Conservation (phyloP, 1,140 invertebrate genomes). For the Chionoecetes opilio region DNA sequence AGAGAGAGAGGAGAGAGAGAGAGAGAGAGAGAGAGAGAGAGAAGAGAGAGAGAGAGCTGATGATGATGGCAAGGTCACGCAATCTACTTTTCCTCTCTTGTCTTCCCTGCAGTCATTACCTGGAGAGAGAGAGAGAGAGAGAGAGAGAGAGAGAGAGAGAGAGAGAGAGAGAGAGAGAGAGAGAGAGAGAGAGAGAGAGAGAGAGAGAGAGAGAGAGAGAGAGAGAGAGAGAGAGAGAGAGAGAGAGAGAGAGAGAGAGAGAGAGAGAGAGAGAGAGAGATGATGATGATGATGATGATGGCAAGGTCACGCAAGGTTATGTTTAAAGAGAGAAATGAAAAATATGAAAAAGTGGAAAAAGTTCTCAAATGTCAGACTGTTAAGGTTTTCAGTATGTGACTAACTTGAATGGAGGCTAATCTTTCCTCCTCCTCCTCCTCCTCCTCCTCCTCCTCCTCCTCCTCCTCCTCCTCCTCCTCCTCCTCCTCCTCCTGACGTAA, state of each 20-base stretch:
- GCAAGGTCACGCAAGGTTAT: too few species aligned
- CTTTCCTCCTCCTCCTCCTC: too few species aligned
- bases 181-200: slow-evolving; percentile 31
- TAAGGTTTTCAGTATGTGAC: too few species aligned
- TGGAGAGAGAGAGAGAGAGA: slow-evolving; percentile 44
- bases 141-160: slow-evolving; percentile 53
- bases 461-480: too few species aligned
- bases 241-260: not conserved
- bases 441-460: too few species aligned
- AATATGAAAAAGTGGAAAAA: not conserved
- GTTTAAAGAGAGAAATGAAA: not conserved
- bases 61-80: too few species aligned
- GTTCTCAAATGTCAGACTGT: too few species aligned
- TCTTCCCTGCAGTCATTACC: not conserved
- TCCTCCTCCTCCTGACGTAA: not conserved
- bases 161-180: not conserved
- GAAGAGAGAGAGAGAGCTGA: not conserved
- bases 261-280: not conserved
- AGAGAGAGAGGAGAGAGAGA: slow-evolving; percentile 12
- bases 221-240: not conserved
- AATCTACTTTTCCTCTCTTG: not conserved
- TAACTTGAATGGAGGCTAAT: too few species aligned
- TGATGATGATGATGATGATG: too few species aligned
- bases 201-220: not conserved
- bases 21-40: not conserved